These are phyloP conservation scores for Eulemur mongoz DNA, from an alignment of 2,797 vertebrate genomes.

Conservation along the genomic window DNA sequence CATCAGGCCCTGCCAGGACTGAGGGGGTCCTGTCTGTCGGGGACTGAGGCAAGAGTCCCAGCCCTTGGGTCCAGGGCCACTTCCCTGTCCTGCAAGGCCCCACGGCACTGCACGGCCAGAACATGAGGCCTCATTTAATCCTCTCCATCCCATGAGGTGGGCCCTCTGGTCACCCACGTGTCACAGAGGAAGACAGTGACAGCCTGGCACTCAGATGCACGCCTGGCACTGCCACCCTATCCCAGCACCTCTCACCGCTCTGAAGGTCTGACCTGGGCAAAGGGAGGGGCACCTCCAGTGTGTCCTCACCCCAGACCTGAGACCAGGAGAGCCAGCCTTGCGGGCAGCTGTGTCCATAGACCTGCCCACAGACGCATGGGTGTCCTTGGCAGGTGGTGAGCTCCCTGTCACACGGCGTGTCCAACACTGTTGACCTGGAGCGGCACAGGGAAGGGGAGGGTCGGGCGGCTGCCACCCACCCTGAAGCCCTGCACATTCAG, in stretches of 20 bases:
- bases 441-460: no score
- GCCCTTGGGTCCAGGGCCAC: not conserved
- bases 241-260: not conserved
- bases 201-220: not conserved
- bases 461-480: not conserved
- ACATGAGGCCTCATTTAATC: rapidly evolving
- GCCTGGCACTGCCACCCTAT: not conserved
- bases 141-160: rapidly evolving
- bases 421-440: not conserved
- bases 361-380: rapidly evolving
- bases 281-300: not conserved
- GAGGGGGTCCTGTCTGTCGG: not conserved
- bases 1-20: not conserved
- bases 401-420: rapidly evolving
- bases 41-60: not conserved
- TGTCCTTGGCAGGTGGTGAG: not conserved
- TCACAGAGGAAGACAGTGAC: not conserved
- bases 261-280: not conserved
- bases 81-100: not conserved
- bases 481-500: not conserved
- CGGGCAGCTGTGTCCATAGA: not conserved
- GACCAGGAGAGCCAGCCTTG: not conserved
- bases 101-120: rapidly evolving
- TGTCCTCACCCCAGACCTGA: not conserved
- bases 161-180: rapidly evolving